These are phyloP conservation scores for Phainopepla nitens DNA, from an alignment of 2,113 vertebrate species.

Conservation along the genomic window DNA sequence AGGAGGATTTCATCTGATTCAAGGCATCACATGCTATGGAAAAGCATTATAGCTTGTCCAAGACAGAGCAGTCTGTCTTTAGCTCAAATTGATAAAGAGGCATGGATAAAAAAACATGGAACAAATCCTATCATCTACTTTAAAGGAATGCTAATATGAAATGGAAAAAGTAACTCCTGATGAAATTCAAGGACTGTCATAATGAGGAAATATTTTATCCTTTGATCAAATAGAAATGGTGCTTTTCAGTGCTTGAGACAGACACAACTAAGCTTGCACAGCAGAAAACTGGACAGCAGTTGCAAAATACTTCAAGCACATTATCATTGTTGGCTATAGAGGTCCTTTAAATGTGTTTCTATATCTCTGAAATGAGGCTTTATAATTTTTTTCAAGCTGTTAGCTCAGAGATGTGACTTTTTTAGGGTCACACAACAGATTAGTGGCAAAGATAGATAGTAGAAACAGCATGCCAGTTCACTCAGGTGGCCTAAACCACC, in stretches of 20 bases:
- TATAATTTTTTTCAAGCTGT: background rate
- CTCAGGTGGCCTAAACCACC: background rate
- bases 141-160: background rate
- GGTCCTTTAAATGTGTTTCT: background rate
- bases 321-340: background rate
- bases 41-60: background rate
- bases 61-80: background rate
- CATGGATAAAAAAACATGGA: background rate
- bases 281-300: background rate
- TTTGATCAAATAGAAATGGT: background rate
- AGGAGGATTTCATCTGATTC: background rate
- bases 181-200: background rate
- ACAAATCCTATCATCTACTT: background rate
- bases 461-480: background rate
- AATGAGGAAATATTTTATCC: background rate
- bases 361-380: background rate
- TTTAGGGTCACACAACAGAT: background rate
- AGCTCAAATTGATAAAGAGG: background rate
- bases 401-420: background rate
- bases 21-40: background rate
- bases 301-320: background rate
- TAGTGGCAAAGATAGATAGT: background rate
- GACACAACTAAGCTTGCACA: background rate
- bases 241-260: background rate
- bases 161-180: background rate